These are phyloP conservation scores for Oreotrochilus melanogaster DNA, from an alignment of 2,113 vertebrate genomes.

Conservation along the genomic window DNA sequence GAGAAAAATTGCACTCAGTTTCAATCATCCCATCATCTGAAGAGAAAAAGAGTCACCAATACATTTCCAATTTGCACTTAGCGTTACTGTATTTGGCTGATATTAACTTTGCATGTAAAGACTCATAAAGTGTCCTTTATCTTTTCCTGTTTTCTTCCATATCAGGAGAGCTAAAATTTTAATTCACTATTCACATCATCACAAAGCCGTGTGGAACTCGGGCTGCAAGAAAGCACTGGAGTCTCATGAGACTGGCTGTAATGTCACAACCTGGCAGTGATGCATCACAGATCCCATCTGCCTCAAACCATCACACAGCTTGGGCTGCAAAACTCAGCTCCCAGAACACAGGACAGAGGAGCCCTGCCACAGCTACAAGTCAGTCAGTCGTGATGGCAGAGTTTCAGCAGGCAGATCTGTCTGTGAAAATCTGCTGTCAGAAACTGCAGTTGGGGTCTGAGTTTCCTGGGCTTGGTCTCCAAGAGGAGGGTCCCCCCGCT, in stretches of 20 bases:
- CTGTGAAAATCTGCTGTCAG: background rate
- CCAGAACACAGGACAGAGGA: background rate
- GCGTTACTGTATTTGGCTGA: background rate
- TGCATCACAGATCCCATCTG: background rate
- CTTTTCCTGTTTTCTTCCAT: background rate
- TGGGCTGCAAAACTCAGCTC: background rate
- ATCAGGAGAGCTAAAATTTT: background rate
- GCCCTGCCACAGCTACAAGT: background rate
- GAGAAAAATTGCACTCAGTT: background rate
- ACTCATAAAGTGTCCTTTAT: background rate
- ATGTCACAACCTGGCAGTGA: background rate
- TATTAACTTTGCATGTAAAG: background rate
- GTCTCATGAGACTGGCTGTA: background rate
- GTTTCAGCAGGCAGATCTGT: background rate
- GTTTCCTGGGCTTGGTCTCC: background rate
- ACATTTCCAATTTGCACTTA: background rate
- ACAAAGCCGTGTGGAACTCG: background rate
- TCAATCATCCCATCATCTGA: background rate
- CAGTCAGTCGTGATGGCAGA: background rate
- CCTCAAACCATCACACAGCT: background rate
- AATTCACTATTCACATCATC: background rate
- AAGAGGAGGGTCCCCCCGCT: accelerated
- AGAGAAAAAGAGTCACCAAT: background rate
- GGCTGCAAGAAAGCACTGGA: background rate
- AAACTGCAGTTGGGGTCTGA: background rate